Evolutionary conservation across 2,113 vertebrate species (phyloP).

Genomic region (Cynopterus brachyotis): DNA sequence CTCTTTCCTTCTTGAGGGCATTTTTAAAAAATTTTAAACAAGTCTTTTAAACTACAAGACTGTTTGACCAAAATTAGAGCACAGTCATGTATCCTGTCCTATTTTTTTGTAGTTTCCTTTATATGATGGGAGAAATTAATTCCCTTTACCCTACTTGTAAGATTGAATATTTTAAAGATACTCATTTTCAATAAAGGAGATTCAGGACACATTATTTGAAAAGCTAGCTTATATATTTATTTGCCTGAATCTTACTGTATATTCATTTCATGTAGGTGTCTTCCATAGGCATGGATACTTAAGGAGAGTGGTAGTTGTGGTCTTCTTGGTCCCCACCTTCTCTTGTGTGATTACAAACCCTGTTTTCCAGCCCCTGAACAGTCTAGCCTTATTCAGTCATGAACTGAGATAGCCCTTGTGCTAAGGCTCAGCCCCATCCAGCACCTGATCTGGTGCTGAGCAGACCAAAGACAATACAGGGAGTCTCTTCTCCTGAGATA

Average conservation of each 20-base stretch:
- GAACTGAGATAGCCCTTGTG: neutral
- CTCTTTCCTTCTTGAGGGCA: slow-evolving; percentile 26
- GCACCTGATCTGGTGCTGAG: neutral
- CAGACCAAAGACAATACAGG: neutral
- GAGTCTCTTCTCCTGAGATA: neutral
- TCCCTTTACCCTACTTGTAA: neutral
- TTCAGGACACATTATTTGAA: neutral
- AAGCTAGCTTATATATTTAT: neutral
- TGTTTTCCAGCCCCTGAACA: neutral
- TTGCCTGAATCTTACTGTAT: neutral
- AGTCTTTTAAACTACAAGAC: neutral
- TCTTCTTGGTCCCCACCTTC: neutral
- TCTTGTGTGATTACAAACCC: neutral
- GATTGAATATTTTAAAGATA: slow-evolving; percentile 23
- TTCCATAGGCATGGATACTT: neutral
- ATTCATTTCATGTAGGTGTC: neutral
- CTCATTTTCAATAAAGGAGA: neutral
- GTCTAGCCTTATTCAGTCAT: neutral
- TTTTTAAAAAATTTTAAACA: slow-evolving; percentile 60
- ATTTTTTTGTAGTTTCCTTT: slow-evolving; percentile 44
- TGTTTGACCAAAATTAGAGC: slow-evolving; percentile 42
- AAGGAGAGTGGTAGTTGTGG: neutral
- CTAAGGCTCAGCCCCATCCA: neutral
- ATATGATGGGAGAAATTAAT: neutral
- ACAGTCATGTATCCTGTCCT: neutral